Evolutionary conservation across 1,140 invertebrate species (phyloP).

Genomic region (Diabrotica undecimpunctata): DNA sequence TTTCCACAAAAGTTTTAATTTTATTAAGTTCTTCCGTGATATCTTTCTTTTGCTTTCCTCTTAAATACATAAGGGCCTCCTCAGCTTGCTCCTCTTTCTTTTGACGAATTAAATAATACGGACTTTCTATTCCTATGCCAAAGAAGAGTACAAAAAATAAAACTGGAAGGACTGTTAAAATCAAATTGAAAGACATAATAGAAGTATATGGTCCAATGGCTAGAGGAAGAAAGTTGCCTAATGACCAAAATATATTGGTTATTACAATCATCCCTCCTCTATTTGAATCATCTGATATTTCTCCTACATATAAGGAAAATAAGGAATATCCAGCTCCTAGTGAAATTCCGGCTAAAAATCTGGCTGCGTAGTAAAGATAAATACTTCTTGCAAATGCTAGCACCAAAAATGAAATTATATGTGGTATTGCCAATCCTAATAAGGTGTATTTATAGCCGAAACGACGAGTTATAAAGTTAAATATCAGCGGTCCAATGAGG

Average conservation of each 20-base stretch:
- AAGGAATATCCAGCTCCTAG: conserved; percentile 64
- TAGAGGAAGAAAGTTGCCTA: conserved; percentile 34
- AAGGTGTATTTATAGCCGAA: conserved; percentile 48
- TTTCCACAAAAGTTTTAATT: conserved; percentile 25
- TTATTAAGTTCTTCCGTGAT: conserved; percentile 57
- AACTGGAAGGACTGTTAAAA: conserved; percentile 49
- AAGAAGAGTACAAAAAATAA: conserved; percentile 53
- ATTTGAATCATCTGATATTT: conserved; percentile 63
- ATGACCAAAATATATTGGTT: conserved; percentile 29
- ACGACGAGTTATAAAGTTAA: conserved; percentile 42
- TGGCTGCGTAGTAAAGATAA: conserved; percentile 51
- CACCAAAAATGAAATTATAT: conserved; percentile 63
- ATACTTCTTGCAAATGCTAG: conserved; percentile 55
- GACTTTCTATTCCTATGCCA: conserved; percentile 64
- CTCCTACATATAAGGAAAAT: conserved; percentile 62
- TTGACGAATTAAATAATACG: conserved; percentile 63
- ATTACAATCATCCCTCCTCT: conserved; percentile 51
- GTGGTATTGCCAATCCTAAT: conserved; percentile 50
- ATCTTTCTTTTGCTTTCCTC: conserved; percentile 49
- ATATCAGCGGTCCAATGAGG: conserved; percentile 51
- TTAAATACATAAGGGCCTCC: conserved; percentile 59
- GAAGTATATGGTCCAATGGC: conserved; percentile 32
- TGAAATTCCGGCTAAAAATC: conserved; percentile 59
- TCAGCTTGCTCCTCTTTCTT: conserved; percentile 59
- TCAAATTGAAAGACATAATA: conserved; percentile 49